Conservation (phyloP, 2,888 invertebrate species). For the Napeogenes inachia region DNA sequence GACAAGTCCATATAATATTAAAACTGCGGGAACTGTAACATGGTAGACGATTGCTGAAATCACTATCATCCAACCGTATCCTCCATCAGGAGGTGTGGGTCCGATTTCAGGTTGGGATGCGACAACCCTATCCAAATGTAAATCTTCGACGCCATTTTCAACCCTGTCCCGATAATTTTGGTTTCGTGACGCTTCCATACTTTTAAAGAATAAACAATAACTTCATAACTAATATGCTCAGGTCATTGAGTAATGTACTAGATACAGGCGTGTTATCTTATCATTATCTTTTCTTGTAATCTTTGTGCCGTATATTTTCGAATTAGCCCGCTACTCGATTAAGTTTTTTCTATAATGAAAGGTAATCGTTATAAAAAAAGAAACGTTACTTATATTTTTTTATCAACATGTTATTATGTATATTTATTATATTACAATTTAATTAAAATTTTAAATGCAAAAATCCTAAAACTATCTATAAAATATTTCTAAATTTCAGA, state of each 20-base stretch:
- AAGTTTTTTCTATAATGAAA: slow-evolving; percentile 11
- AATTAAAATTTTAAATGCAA: too few species aligned
- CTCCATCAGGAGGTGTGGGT: slow-evolving; percentile 81
- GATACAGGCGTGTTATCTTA: slow-evolving; percentile 68
- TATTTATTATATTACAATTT: too few species aligned
- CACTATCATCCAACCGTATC: slow-evolving; percentile 82
- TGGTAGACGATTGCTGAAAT: slow-evolving; percentile 78
- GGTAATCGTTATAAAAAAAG: background rate
- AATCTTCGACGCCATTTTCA: slow-evolving; percentile 52
- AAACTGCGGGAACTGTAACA: slow-evolving; percentile 76
- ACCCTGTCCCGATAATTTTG: slow-evolving; percentile 37
- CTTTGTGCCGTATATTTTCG: slow-evolving; percentile 63
- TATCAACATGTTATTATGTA: background rate
- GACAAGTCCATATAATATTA: slow-evolving; percentile 76
- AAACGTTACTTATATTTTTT: background rate
- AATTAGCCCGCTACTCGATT: slow-evolving; percentile 54
- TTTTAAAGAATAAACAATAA: slow-evolving; percentile 41
- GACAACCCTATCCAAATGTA: slow-evolving; percentile 78
- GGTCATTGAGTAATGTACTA: slow-evolving; percentile 56
- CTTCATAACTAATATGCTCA: slow-evolving; percentile 57
- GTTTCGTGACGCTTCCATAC: slow-evolving; percentile 54
- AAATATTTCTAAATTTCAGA: too few species aligned
- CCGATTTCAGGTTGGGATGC: slow-evolving; percentile 82
- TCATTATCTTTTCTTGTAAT: slow-evolving; percentile 66
- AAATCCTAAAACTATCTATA: too few species aligned